Base-by-base conservation (phyloP, 2,113 vertebrate genomes). In the Pluvianellus socialis region DNA sequence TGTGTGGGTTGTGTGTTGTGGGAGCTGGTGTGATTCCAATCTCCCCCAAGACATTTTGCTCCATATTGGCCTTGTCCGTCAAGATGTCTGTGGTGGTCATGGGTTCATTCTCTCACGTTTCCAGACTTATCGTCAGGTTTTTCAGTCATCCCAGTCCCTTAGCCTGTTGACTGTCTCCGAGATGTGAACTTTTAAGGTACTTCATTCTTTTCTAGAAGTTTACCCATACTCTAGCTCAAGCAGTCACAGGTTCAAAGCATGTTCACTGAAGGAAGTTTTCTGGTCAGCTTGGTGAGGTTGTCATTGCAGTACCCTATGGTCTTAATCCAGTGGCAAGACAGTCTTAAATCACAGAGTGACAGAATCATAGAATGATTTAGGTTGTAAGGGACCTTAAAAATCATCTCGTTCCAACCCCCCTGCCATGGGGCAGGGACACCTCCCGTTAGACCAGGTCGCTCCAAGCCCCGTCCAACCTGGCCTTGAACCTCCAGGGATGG, bases 81-180 rank as follows among this genome's bases (percentile, higher is more conserved):
- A 0, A 27, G 22, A 35, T 1, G 1, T 70, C 44, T 17, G 5
- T 22, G 23, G n/a, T 85, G 42, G 53, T 26, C 35, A 14, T n/a
- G 49, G 30, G 52, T 59, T 92, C 76, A 44, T 84, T 66, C n/a
- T 66, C 32, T n/a, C 45, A 40, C 47, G 28, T 63, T 76, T 58
- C 26, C 45, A 68, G 45, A 23, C 27, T 68, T 79, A 61, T 70
- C 12, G 0, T 63, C 22, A 23, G 24, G 6, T 74, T 77, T 77
- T 61, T 80, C 18, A 45, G 35, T 40, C 7, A 9, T 19, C 74
- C 38, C 32, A 72, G 30, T 44, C 61, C 47, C 42, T 52, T 26
- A 40, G n/a, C 18, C 56, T 66, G n/a, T 33, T 72, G 22, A 28
- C 72, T 71, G 13, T 77, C 45, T 8, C 2, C 38, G 47, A 74